phyloP scores from a whole-genome alignment of 1,140 invertebrate species.

The Bombus pyrosoma region DNA sequence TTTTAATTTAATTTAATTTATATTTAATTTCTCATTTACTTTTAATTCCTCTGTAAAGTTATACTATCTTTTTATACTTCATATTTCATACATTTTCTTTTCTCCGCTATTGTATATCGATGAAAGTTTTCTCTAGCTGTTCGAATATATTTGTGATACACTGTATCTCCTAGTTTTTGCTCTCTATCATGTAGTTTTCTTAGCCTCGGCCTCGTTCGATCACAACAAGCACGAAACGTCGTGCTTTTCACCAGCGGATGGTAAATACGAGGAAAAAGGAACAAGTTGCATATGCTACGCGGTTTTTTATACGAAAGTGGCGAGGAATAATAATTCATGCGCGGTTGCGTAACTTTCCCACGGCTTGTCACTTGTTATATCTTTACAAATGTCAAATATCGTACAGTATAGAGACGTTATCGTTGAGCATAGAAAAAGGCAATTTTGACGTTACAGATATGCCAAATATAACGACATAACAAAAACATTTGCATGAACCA shows the following conservation, averaged over 20 bases:
- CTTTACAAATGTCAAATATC: conserved; percentile 16
- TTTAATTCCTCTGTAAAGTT: too few relatives aligned
- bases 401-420: not conserved
- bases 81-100: too few relatives aligned
- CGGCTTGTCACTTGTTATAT: not conserved
- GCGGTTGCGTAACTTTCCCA: not conserved
- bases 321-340: not conserved
- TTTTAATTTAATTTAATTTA: too few relatives aligned
- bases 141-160: too few relatives aligned
- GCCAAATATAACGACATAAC: too few relatives aligned
- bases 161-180: not conserved
- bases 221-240: not conserved
- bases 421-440: not conserved
- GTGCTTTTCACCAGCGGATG: not conserved
- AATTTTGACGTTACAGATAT: too few relatives aligned
- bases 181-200: not conserved
- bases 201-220: not conserved
- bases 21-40: too few relatives aligned
- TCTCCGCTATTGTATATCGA: too few relatives aligned
- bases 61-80: too few relatives aligned
- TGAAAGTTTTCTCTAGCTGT: too few relatives aligned
- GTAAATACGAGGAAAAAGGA: not conserved
- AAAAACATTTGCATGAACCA: too few relatives aligned
- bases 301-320: not conserved
- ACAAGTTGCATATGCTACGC: not conserved